Base-by-base conservation (phyloP, 1,140 invertebrate species). In the Aphidius ervi region DNA sequence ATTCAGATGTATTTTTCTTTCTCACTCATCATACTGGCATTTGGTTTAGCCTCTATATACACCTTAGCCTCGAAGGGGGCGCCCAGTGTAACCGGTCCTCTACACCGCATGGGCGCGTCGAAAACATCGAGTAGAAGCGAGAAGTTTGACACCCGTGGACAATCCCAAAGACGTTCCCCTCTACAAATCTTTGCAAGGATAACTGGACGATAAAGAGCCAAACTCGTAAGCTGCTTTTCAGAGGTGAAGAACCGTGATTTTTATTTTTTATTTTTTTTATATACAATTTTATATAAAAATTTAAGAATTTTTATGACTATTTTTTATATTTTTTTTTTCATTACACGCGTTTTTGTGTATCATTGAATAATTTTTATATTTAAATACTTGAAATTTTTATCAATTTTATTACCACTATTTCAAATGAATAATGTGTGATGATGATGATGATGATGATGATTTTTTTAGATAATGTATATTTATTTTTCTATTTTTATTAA, bases 141-240 rank as follows among this genome's bases (percentile, higher is more conserved):
- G 47, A 56, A 62, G 55, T 62, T 62, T 62, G 60, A 62, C 60
- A 62, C 60, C 55, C 60, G 60, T 57, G 55, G 60, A 62, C 60
- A 62, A 62, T 62, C 49, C 55, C 43, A 37, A 50, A 54, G 58
- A 42, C 40, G 56, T 48, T 41, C 55, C 41, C 60, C 58, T 56
- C 52, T 45, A 67, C 58, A 55, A 47, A 10, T 42, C 40, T 52
- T 60, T 48, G 67, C 65, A 68, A 68, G 64, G 67, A 67, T 70
- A 70, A 71, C 69, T 65, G 65, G 67, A 63, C 56, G 68, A 70
- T 71, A 71, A 70, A 68, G 62, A 70, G 57, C 64, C 59, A 63
- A 69, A 70, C 63, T 68, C 61, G 60, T 59, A 56, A 54, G 39
- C 23, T 50, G 41, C 40, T 9, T 49, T 63, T 52, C 42, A 48